These are phyloP conservation scores for Xenus cinereus DNA, from an alignment of 2,113 vertebrate genomes.

Conservation along the genomic window DNA sequence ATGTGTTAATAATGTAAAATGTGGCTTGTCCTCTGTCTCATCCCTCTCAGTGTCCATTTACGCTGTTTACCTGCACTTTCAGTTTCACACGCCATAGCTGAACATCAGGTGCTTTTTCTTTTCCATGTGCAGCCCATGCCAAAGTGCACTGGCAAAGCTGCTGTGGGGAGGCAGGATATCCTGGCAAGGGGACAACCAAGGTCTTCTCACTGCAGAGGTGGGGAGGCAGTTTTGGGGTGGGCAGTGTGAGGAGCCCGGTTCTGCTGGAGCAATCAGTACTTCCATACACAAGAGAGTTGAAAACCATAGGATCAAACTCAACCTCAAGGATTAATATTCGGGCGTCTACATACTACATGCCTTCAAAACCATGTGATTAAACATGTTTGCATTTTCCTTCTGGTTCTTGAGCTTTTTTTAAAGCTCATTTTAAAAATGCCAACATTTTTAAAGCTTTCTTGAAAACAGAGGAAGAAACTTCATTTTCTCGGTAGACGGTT, in stretches of 20 bases:
- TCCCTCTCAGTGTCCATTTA: neutral
- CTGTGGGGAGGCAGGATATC: neutral
- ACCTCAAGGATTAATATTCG: accelerated
- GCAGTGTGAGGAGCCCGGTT: accelerated
- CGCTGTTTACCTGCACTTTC: neutral
- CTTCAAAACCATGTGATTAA: neutral
- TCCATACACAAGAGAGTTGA: accelerated
- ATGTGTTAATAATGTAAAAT: neutral
- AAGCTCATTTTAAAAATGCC: no score
- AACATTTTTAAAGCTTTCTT: neutral
- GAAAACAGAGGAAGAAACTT: neutral
- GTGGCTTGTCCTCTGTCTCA: neutral
- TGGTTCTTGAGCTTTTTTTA: neutral
- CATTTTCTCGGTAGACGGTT: neutral
- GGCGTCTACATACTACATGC: neutral
- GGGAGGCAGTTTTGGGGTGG: neutral
- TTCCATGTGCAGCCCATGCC: accelerated
- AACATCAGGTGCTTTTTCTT: neutral
- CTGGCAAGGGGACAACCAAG: accelerated
- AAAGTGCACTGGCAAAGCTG: neutral
- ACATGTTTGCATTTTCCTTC: neutral
- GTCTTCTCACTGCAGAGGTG: neutral
- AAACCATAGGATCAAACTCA: neutral
- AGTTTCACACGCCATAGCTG: accelerated
- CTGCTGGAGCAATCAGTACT: neutral